Conservation (phyloP, 1,140 invertebrate genomes). For the Spodoptera litura region DNA sequence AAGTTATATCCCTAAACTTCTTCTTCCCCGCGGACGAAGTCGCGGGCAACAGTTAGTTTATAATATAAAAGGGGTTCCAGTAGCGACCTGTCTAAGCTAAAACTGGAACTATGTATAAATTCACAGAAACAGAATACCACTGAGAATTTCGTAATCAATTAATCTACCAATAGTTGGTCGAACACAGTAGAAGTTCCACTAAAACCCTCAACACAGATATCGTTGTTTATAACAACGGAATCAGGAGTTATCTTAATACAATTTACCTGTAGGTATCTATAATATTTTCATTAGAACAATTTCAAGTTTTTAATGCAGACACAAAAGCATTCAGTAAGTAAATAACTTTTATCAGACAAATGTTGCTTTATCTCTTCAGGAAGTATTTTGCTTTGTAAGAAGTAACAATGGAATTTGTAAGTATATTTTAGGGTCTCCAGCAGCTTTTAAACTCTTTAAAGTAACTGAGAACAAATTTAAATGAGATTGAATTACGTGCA, state of each 20-base stretch:
- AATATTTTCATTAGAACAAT: slow-evolving; percentile 3
- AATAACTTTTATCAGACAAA: neutral
- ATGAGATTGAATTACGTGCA: neutral
- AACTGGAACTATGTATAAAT: too few relatives aligned
- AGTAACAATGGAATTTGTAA: neutral
- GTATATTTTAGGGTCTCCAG: neutral
- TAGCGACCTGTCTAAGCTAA: too few relatives aligned
- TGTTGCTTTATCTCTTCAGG: neutral
- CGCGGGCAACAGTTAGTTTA: too few relatives aligned
- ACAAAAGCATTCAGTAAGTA: neutral
- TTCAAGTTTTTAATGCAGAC: slow-evolving; percentile 8
- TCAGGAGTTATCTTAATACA: neutral
- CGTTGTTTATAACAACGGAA: too few relatives aligned
- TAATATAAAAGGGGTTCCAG: too few relatives aligned
- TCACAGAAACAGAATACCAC: too few relatives aligned
- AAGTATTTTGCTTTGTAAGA: neutral
- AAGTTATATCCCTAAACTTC: too few relatives aligned
- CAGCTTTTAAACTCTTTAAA: neutral
- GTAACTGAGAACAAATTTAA: neutral
- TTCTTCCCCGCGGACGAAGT: too few relatives aligned
- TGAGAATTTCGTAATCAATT: too few relatives aligned
- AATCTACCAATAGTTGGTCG: too few relatives aligned
- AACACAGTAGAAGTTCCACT: too few relatives aligned
- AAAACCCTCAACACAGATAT: too few relatives aligned
- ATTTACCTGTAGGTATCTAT: neutral